Conservation (phyloP, 1,140 invertebrate genomes). For the Caerostris extrusa region DNA sequence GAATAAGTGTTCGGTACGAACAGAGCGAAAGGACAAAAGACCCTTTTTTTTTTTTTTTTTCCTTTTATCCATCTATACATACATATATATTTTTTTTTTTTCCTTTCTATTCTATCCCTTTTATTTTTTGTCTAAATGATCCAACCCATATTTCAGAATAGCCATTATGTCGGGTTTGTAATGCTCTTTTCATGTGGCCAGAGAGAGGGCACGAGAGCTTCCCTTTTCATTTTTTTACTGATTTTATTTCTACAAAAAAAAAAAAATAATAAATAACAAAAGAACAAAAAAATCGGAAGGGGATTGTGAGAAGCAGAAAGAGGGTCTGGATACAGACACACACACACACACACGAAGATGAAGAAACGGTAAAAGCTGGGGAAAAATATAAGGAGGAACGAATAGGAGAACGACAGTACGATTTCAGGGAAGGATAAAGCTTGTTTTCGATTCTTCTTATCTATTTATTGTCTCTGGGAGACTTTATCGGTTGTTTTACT, state of each 20-base stretch:
- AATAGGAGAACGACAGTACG: conserved; percentile 58
- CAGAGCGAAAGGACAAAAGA: conserved; percentile 15
- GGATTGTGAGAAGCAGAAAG: neutral
- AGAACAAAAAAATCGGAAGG: conserved; percentile 65
- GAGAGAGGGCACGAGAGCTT: conserved; percentile 32
- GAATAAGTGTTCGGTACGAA: neutral
- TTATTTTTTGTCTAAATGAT: conserved; percentile 67
- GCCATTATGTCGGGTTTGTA: conserved; percentile 76
- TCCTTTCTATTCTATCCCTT: neutral
- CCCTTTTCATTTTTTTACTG: neutral
- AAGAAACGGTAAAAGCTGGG: neutral
- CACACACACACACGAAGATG: neutral
- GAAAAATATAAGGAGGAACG: conserved; percentile 16
- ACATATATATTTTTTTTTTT: conserved; percentile 5
- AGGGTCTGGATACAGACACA: conserved; percentile 2
- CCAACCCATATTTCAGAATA: conserved; percentile 74
- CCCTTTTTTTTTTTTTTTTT: conserved; percentile 1
- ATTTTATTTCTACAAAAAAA: neutral
- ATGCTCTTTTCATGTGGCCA: conserved; percentile 73
- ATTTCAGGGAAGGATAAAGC: conserved; percentile 63
- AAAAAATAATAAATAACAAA: too few species aligned
- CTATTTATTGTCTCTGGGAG: conserved; percentile 73
- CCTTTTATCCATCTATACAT: neutral
- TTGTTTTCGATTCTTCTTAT: conserved; percentile 65
- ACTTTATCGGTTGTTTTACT: conserved; percentile 67